Conservation (phyloP, 1,140 invertebrate genomes). For the Sipha flava region DNA sequence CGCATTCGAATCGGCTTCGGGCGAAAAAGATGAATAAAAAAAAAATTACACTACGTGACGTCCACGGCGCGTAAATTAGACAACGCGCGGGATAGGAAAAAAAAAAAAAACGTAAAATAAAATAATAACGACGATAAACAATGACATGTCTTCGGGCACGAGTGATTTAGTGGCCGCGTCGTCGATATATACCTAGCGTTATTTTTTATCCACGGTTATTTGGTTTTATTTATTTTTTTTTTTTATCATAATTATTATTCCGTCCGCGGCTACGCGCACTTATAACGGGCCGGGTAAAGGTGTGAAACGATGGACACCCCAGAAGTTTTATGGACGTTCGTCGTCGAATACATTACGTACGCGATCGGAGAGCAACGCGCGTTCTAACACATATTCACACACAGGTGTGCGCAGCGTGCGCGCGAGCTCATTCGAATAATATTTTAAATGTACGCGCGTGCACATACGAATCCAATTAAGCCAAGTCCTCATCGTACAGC, state of each 20-base stretch:
- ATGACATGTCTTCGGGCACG: constrained; percentile 24
- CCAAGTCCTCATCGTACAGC: no score
- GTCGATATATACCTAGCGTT: background rate
- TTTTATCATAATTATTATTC: background rate
- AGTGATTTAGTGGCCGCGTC: constrained; percentile 9
- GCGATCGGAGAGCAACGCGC: background rate
- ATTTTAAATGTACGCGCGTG: background rate
- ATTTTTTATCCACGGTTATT: background rate
- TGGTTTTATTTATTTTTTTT: background rate
- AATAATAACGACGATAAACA: constrained; percentile 34
- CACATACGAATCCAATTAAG: constrained; percentile 1
- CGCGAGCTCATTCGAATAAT: background rate
- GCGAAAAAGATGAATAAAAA: background rate
- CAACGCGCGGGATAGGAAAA: background rate
- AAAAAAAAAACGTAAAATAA: constrained; percentile 16
- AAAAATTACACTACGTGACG: constrained; percentile 19
- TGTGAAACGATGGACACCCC: background rate
- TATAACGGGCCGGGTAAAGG: background rate
- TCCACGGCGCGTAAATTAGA: constrained; percentile 11
- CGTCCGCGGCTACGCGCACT: background rate
- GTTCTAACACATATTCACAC: background rate
- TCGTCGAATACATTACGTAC: background rate
- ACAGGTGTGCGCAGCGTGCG: background rate
- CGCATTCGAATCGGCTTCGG: background rate
- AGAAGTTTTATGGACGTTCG: constrained; percentile 25